Conservation (phyloP, 1,140 invertebrate species). For the Phymorhynchus buccinoides region DNA sequence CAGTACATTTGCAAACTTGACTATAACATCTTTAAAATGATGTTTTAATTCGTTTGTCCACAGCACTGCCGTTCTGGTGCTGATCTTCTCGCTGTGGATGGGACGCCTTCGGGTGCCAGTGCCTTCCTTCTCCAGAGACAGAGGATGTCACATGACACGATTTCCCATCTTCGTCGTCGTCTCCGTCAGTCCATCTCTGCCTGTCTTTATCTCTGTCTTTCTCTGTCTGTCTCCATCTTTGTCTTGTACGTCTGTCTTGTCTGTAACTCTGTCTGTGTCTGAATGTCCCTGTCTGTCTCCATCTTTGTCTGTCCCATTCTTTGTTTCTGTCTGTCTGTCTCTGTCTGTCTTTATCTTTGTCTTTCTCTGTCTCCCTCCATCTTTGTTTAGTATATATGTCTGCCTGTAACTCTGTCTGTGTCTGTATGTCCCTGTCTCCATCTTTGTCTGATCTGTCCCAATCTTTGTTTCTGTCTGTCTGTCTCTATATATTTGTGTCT, state of each 20-base stretch:
- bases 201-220: neutral
- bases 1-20: neutral
- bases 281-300: neutral
- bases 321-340: neutral
- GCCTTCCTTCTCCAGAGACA: neutral
- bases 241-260: too few relatives aligned
- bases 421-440: too few relatives aligned
- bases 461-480: neutral
- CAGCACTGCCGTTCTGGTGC: neutral
- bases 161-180: slow-evolving; percentile 6
- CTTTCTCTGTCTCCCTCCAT: neutral
- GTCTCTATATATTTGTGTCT: neutral
- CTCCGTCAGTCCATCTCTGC: neutral
- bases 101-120: neutral
- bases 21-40: neutral
- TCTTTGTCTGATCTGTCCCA: neutral
- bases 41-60: neutral
- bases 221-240: neutral
- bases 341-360: neutral
- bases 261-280: neutral
- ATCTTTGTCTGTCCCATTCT: neutral
- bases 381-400: neutral
- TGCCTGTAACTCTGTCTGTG: neutral
- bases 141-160: neutral
- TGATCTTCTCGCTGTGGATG: slow-evolving; percentile 10